Evolutionary conservation across 1,140 invertebrate genomes (phyloP).

Genomic region (Copidosoma floridanum): DNA sequence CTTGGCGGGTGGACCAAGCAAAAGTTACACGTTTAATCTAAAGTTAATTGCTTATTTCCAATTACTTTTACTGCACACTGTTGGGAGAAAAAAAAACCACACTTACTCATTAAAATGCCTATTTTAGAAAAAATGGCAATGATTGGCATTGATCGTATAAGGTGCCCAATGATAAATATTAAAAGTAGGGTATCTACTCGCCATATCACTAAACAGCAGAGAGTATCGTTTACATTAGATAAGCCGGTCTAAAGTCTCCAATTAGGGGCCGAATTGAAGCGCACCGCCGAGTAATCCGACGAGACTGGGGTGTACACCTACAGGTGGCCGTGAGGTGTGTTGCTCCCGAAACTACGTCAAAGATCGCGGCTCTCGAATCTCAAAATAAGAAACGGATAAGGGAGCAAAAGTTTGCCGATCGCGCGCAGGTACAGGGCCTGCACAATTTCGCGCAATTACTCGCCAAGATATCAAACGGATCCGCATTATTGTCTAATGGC

Average conservation of each 20-base stretch:
- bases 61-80: too few species aligned
- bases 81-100: too few species aligned
- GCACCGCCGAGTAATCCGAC: slow-evolving; percentile 16
- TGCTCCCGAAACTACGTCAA: slow-evolving; percentile 13
- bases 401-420: slow-evolving; percentile 13
- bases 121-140: too few species aligned
- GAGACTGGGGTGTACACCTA: background rate
- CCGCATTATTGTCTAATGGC: slow-evolving; percentile 14
- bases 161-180: background rate
- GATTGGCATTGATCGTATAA: background rate
- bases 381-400: background rate
- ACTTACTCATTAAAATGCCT: too few species aligned
- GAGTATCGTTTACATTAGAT: slow-evolving; percentile 21
- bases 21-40: too few species aligned
- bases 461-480: background rate
- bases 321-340: too few species aligned
- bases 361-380: slow-evolving; percentile 10
- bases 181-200: background rate
- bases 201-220: background rate
- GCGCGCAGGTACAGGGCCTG: slow-evolving; percentile 4
- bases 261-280: slow-evolving; percentile 21
- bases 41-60: too few species aligned
- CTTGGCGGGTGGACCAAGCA: too few species aligned
- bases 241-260: slow-evolving; percentile 13
- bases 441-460: too few species aligned